Conservation (phyloP, 1,140 invertebrate species). For the Conus ventricosus region DNA sequence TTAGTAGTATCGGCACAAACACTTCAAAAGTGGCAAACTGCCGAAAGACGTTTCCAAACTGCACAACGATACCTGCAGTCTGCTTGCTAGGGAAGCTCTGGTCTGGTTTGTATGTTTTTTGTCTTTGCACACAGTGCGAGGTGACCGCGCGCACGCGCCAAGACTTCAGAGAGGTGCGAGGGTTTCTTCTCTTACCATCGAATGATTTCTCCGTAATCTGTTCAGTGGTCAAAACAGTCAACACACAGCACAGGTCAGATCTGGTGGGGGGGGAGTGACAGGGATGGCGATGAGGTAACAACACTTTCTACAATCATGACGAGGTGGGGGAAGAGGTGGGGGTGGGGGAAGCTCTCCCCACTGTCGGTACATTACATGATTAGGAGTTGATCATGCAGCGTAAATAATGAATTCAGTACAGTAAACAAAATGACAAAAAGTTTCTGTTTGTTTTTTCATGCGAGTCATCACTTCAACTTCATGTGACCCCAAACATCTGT, state of each 20-base stretch:
- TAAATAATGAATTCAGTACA: too few species aligned
- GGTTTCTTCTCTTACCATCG: background rate
- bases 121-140: background rate
- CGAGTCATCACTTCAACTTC: too few species aligned
- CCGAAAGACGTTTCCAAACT: background rate
- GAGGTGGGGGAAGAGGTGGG: too few species aligned
- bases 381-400: too few species aligned
- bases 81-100: background rate
- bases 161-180: background rate
- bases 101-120: background rate
- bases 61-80: background rate
- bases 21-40: background rate
- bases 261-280: too few species aligned
- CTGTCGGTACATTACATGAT: too few species aligned
- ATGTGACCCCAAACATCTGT: too few species aligned
- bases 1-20: background rate
- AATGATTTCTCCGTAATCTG: conserved; percentile 19
- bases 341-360: too few species aligned
- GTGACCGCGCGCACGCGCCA: background rate
- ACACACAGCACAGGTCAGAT: background rate
- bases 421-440: too few species aligned
- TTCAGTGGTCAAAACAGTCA: background rate
- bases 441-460: too few species aligned
- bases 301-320: too few species aligned
- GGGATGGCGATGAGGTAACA: too few species aligned